Percentiles rank a stretch among this genome's conserved stretches.
phyloP scores from a whole-genome alignment of 2,797 vertebrate species.

The Neopelma chrysocephalum region DNA sequence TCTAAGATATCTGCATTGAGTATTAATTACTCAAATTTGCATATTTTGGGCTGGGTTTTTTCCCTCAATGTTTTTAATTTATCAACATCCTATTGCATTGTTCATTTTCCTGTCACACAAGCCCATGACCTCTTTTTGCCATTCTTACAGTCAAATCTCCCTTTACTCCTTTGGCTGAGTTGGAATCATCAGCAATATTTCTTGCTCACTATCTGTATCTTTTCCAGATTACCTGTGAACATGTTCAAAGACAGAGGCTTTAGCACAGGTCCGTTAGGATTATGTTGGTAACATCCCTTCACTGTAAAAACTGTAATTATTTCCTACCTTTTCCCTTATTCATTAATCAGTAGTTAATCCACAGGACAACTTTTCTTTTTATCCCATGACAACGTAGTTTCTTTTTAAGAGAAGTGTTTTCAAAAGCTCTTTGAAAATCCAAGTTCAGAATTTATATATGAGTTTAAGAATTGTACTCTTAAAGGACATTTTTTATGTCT shows the following conservation, averaged over 20 bases:
- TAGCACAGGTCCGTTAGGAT: not conserved
- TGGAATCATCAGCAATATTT: not conserved
- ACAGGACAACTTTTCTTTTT: not conserved
- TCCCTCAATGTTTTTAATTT: not conserved
- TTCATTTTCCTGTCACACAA: not conserved
- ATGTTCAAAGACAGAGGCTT: not conserved
- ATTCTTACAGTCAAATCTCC: not conserved
- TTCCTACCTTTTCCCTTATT: not conserved
- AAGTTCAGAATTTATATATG: not conserved
- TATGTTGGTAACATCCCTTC: not conserved
- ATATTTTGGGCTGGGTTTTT: rapidly evolving
- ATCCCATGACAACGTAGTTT: not conserved
- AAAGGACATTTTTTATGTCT: not conserved
- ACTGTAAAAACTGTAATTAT: not conserved
- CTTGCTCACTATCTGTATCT: not conserved
- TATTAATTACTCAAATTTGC: not conserved
- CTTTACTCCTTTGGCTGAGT: not conserved
- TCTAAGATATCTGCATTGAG: not conserved
- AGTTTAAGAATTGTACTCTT: not conserved
- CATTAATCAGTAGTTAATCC: not conserved
- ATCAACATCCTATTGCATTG: not conserved
- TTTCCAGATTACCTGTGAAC: not conserved
- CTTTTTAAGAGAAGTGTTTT: conserved; percentile 3
- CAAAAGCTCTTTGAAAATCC: conserved; percentile 34
- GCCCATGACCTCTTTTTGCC: not conserved